phyloP scores from a whole-genome alignment of 2,888 invertebrate genomes.

The Anthophora plumipes region DNA sequence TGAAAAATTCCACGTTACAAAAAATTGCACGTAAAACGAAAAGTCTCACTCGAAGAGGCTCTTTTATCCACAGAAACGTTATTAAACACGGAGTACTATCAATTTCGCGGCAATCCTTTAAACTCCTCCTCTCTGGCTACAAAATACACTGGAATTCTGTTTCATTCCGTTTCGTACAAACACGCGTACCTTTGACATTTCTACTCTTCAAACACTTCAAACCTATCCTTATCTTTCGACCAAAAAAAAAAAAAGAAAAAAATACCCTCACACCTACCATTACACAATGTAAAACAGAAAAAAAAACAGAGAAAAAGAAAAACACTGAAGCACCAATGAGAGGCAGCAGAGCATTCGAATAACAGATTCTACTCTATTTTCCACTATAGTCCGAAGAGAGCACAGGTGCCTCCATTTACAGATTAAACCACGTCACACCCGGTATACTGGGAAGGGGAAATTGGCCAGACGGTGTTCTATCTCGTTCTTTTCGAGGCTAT shows the following conservation, averaged over 20 bases:
- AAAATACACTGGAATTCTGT: neutral
- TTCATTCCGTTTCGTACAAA: neutral
- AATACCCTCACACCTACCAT: neutral
- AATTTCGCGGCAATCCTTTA: too few relatives aligned
- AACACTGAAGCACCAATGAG: neutral
- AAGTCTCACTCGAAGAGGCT: too few relatives aligned
- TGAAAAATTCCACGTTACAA: too few relatives aligned
- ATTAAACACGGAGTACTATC: too few relatives aligned
- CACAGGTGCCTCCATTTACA: slow-evolving; percentile 19
- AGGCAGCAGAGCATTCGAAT: slow-evolving; percentile 22
- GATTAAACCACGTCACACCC: slow-evolving; percentile 33
- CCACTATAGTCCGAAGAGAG: slow-evolving; percentile 13
- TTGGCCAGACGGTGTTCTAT: neutral
- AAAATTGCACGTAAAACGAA: too few relatives aligned
- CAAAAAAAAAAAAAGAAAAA: neutral
- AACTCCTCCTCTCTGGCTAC: too few relatives aligned
- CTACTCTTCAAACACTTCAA: neutral
- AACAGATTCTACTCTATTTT: slow-evolving; percentile 35
- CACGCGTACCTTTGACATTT: neutral
- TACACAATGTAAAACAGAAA: neutral
- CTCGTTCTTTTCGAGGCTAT: slow-evolving; percentile 7
- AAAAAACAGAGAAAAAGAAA: neutral
- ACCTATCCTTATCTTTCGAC: neutral
- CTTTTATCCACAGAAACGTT: too few relatives aligned
- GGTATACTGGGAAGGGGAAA: slow-evolving; percentile 2